phyloP scores from a whole-genome alignment of 2,113 vertebrate species.

The Pelobates fuscus region DNA sequence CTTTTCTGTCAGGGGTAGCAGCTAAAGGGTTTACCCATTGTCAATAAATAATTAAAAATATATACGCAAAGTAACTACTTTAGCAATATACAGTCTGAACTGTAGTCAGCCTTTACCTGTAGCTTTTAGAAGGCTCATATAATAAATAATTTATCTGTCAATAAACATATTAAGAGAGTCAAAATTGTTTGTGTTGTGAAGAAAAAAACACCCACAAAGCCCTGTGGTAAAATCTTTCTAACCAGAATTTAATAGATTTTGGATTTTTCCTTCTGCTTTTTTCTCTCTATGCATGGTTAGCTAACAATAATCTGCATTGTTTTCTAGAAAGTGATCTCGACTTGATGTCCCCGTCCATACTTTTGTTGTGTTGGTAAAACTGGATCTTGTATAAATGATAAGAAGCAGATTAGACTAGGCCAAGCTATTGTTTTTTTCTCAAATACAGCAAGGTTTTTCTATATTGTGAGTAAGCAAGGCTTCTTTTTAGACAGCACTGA shows the following conservation, averaged over 20 bases:
- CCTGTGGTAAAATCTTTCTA: constrained; percentile 71
- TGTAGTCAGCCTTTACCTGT: constrained; percentile 71
- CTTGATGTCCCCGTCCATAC: constrained; percentile 68
- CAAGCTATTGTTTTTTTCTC: constrained; percentile 69
- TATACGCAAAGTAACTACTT: constrained; percentile 20
- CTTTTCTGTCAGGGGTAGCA: constrained; percentile 29
- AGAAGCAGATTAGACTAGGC: constrained; percentile 59
- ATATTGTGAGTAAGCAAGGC: constrained; percentile 68
- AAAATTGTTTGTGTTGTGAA: constrained; percentile 78
- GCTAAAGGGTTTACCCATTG: constrained; percentile 21
- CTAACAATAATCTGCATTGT: constrained; percentile 76
- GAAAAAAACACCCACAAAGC: constrained; percentile 67
- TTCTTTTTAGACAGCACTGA: constrained; percentile 58
- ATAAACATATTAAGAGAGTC: constrained; percentile 64
- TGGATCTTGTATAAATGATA: constrained; percentile 59
- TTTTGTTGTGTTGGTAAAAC: constrained; percentile 58
- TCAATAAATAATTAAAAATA: background rate
- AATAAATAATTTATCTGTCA: constrained; percentile 70
- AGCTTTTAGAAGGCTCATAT: constrained; percentile 71
- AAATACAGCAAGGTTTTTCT: constrained; percentile 63
- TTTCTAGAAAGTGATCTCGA: constrained; percentile 66
- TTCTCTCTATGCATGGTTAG: constrained; percentile 85
- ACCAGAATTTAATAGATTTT: constrained; percentile 76
- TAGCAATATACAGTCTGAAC: constrained; percentile 41
- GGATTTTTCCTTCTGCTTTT: constrained; percentile 75